Conservation (phyloP, 2,113 vertebrate genomes). For the Terrapene triunguis region DNA sequence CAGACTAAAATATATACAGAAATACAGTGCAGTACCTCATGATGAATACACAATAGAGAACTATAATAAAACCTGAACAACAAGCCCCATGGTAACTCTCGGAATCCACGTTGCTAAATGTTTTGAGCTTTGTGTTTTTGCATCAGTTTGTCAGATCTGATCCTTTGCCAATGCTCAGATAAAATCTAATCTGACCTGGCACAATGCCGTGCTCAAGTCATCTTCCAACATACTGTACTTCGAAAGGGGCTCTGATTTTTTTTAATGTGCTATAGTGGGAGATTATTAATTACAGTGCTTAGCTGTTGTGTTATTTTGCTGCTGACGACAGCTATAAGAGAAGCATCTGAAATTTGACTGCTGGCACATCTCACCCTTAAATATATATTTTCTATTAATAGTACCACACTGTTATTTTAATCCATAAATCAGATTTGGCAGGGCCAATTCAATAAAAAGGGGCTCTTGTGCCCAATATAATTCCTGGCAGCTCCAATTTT, state of each 20-base stretch:
- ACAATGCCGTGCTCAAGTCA: slow-evolving; percentile 57
- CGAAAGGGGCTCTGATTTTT: slow-evolving; percentile 44
- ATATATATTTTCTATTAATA: slow-evolving; percentile 77
- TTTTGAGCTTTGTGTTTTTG: slow-evolving; percentile 44
- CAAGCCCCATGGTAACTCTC: neutral
- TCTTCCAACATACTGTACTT: slow-evolving; percentile 51
- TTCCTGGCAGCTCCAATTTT: slow-evolving; percentile 61
- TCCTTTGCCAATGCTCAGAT: slow-evolving; percentile 48
- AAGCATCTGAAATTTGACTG: slow-evolving; percentile 57
- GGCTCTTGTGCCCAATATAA: slow-evolving; percentile 72
- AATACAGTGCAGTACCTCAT: neutral
- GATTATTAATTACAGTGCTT: slow-evolving; percentile 67
- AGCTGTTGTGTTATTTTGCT: slow-evolving; percentile 66
- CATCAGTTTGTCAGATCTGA: slow-evolving; percentile 72
- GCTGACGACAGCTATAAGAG: slow-evolving; percentile 54
- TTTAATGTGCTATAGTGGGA: slow-evolving; percentile 38
- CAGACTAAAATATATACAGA: neutral
- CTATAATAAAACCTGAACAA: neutral
- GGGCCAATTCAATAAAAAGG: slow-evolving; percentile 61
- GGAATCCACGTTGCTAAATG: neutral
- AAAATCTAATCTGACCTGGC: slow-evolving; percentile 65
- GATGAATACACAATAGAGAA: neutral
- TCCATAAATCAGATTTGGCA: slow-evolving; percentile 79
- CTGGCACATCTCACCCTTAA: slow-evolving; percentile 66
- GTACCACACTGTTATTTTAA: slow-evolving; percentile 76